These are phyloP conservation scores for Noctua janthe DNA, from an alignment of 2,888 invertebrate species.

Conservation along the genomic window DNA sequence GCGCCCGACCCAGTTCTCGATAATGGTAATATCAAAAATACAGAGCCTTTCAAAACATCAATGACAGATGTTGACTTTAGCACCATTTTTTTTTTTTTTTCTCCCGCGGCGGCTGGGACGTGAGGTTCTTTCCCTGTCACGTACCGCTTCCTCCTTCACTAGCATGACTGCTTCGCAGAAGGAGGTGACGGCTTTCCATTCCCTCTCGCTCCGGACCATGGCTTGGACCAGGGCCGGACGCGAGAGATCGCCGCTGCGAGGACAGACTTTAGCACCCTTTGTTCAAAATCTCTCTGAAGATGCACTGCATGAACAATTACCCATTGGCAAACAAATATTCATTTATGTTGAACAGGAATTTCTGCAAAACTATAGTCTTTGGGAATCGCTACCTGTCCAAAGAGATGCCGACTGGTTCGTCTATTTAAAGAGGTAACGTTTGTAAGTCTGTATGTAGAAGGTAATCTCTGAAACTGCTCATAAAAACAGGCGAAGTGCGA, in stretches of 20 bases:
- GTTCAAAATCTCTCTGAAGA: slow-evolving; percentile 8
- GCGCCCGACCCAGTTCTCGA: too few species aligned
- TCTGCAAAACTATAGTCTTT: background rate
- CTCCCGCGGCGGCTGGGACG: too few species aligned
- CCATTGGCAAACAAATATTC: slow-evolving; percentile 13
- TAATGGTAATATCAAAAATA: too few species aligned
- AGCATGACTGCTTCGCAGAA: too few species aligned
- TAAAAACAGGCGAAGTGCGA: too few species aligned
- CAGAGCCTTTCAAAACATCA: background rate
- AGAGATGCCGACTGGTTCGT: background rate
- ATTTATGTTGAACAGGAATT: background rate
- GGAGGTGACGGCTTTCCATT: too few species aligned
- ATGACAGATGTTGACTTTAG: slow-evolving; percentile 3
- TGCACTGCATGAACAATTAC: background rate
- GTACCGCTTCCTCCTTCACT: too few species aligned
- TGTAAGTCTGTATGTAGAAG: background rate
- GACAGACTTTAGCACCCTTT: slow-evolving; percentile 30
- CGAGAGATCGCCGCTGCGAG: too few species aligned
- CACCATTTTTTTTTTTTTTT: too few species aligned
- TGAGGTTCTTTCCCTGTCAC: too few species aligned
- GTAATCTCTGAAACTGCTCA: background rate
- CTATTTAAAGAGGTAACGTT: background rate
- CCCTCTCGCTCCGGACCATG: too few species aligned
- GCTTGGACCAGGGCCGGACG: too few species aligned
- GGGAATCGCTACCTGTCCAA: background rate